Base-by-base conservation (phyloP, 2,797 vertebrate genomes). In the Arrhamphus sclerolepis region DNA sequence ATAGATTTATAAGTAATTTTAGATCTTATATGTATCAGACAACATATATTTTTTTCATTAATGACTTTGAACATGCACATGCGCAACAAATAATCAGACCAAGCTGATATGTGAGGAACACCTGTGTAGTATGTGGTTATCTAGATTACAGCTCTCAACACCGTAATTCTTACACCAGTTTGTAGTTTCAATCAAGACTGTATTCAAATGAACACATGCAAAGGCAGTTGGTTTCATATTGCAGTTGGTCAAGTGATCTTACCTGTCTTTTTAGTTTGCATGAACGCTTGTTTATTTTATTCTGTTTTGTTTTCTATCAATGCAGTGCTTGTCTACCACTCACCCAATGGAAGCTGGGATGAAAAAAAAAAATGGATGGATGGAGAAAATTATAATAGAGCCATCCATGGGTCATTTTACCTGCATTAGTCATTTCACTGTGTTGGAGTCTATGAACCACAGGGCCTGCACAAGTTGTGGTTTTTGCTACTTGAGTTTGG, bases 71-170 rank as follows among this genome's bases (percentile, higher is more conserved):
- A 18, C 40, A 21, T 19, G 8, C 16, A 29, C 9, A 7, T 43
- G 13, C 56, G 41, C 40, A 70, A 39, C 19, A 43, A 61, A 70
- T 78, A 65, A 77, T 80, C 66, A 75, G 74, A 62, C 84, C 61
- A 43, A 34, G 42, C 61, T 65, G 74, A 74, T 34, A 75, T 49
- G 59, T 72, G 67, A 88, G 87, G 47, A 87, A 87, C 81, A 87
- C 87, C 57, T 6, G 11, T 43, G 75, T 91, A 90, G 90, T 31
- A 34, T 34, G 13, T 34, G 31, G 8, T 34, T 34, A 46, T 62
- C 18, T 47, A 70, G 75, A 87, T 78, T 64, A 73, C 39, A 55
- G 31, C 8, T 2, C 31, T 34, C 31, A 34, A 10, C 31, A 10
- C 31, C 8, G 31, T 34, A 34, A 2, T 11, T 10, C 31, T 34